These are phyloP conservation scores for Lapara coniferarum DNA, from an alignment of 2,888 invertebrate genomes.

Conservation along the genomic window DNA sequence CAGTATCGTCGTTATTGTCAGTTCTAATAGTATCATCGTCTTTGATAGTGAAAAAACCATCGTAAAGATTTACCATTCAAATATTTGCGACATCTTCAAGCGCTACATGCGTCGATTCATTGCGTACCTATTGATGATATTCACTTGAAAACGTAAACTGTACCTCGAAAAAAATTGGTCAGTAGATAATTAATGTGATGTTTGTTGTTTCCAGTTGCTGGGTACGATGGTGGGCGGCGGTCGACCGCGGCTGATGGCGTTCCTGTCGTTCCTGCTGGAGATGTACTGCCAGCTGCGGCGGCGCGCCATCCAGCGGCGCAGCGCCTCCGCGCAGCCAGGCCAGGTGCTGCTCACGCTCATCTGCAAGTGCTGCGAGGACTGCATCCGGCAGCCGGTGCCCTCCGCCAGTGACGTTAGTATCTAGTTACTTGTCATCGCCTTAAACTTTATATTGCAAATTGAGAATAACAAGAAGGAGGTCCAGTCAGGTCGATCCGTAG, in stretches of 20 bases:
- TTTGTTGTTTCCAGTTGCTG: slow-evolving; percentile 64
- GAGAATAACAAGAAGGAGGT: too few species aligned
- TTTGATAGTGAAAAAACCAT: background rate
- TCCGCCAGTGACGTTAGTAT: slow-evolving; percentile 90
- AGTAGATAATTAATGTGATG: background rate
- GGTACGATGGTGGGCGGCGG: slow-evolving; percentile 84
- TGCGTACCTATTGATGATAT: too few species aligned
- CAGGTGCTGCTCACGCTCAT: slow-evolving; percentile 91
- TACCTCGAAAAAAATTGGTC: too few species aligned
- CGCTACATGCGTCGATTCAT: too few species aligned
- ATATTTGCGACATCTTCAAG: too few species aligned
- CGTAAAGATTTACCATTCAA: too few species aligned
- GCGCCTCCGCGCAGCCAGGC: slow-evolving; percentile 82
- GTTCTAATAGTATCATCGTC: background rate
- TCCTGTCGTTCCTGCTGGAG: slow-evolving; percentile 95
- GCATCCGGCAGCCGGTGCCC: slow-evolving; percentile 91
- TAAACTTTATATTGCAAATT: too few species aligned
- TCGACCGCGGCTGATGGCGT: slow-evolving; percentile 89
- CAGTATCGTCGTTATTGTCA: background rate
- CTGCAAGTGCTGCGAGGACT: slow-evolving; percentile 95
- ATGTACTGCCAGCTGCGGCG: slow-evolving; percentile 94
- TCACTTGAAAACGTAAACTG: too few species aligned
- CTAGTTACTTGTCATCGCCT: background rate
- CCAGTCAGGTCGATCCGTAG: too few species aligned
- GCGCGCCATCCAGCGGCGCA: slow-evolving; percentile 84